phyloP scores from a whole-genome alignment of 2,888 invertebrate species.

The Trichogramma evanescens region DNA sequence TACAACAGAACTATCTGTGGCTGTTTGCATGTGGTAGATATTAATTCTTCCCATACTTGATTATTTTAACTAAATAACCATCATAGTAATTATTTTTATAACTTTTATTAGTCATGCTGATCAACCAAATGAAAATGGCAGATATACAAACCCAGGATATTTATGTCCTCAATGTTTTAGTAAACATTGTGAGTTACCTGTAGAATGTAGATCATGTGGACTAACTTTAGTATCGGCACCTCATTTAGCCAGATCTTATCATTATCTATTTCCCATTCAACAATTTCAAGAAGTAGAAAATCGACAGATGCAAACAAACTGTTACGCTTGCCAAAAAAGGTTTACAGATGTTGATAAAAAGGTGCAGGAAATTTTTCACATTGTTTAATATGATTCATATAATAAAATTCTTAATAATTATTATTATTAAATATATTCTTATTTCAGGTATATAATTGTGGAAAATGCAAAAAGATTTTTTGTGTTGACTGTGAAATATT shows the following conservation, averaged over 20 bases:
- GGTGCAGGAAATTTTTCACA: constrained; percentile 34
- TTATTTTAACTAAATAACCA: constrained; percentile 54
- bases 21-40: constrained; percentile 86
- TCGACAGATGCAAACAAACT: constrained; percentile 55
- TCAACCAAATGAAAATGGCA: constrained; percentile 60
- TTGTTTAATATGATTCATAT: too few species aligned
- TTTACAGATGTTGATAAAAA: constrained; percentile 66
- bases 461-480: constrained; percentile 70
- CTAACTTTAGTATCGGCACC: constrained; percentile 95
- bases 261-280: constrained; percentile 91
- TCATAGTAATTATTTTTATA: constrained; percentile 6
- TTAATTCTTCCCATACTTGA: not conserved
- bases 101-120: constrained; percentile 66
- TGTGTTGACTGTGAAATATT: constrained; percentile 95
- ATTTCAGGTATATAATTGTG: constrained; percentile 72
- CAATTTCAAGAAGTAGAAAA: constrained; percentile 69
- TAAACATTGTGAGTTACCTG: constrained; percentile 96
- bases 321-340: constrained; percentile 70
- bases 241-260: constrained; percentile 94
- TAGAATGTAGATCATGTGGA: constrained; percentile 92
- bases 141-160: constrained; percentile 70
- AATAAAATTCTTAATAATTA: too few species aligned
- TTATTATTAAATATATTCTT: not conserved
- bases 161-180: constrained; percentile 93
- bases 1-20: constrained; percentile 61